These are phyloP conservation scores for Dissostichus mawsoni DNA, from an alignment of 2,113 vertebrate species.

Conservation along the genomic window DNA sequence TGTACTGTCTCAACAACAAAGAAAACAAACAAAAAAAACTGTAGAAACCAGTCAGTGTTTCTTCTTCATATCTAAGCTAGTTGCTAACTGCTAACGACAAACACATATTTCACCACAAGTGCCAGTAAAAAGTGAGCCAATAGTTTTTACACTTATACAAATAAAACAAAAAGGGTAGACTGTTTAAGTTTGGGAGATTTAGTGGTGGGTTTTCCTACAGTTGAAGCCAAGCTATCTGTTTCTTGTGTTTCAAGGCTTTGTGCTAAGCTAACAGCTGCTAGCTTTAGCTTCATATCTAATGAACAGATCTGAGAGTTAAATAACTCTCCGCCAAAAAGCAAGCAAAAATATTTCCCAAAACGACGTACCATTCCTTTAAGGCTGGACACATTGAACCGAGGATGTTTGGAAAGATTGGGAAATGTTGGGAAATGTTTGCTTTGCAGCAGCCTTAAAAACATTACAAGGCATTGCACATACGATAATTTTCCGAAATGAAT, in stretches of 20 bases:
- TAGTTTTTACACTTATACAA: background rate
- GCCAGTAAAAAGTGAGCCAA: background rate
- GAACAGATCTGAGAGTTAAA: background rate
- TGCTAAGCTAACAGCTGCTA: background rate
- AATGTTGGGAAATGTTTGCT: too few relatives aligned
- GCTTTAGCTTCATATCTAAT: background rate
- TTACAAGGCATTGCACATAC: too few relatives aligned
- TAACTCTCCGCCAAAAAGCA: background rate
- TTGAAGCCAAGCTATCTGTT: background rate
- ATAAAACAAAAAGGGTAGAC: background rate
- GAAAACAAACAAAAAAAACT: too few relatives aligned
- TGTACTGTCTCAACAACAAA: too few relatives aligned
- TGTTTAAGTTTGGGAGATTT: background rate
- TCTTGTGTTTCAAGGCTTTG: background rate
- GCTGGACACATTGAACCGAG: background rate
- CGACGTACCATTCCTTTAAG: background rate
- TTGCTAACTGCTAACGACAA: constrained; percentile 1
- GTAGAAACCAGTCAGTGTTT: background rate
- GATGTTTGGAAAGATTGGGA: constrained; percentile 1
- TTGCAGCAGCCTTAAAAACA: too few relatives aligned
- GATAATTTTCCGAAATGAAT: background rate
- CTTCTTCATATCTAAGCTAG: background rate
- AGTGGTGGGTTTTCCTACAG: too few relatives aligned
- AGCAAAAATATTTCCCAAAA: background rate
- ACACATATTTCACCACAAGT: background rate